Conservation (phyloP, 2,113 vertebrate genomes). For the Psophia crepitans region DNA sequence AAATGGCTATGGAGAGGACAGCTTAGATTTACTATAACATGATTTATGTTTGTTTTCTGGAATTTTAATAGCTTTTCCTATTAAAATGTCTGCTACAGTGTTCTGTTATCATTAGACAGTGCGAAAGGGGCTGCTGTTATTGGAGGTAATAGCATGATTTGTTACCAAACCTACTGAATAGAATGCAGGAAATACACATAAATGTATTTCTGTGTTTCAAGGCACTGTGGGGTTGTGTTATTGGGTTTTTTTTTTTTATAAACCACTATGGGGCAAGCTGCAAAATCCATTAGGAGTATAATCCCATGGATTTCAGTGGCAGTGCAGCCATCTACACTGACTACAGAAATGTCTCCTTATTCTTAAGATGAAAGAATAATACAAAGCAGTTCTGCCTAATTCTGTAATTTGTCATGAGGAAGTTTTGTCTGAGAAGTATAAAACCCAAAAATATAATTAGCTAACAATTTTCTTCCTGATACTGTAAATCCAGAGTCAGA, state of each 20-base stretch:
- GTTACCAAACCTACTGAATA: not conserved
- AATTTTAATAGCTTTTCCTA: not conserved
- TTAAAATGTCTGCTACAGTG: not conserved
- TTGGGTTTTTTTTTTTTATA: not conserved
- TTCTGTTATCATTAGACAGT: not conserved
- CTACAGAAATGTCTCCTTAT: not conserved
- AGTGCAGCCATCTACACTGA: not conserved
- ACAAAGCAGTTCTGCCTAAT: not conserved
- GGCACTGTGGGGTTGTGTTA: not conserved
- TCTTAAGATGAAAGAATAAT: not conserved
- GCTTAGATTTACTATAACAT: not conserved
- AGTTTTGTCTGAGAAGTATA: not conserved
- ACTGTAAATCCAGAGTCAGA: not conserved
- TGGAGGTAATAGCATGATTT: constrained; percentile 17
- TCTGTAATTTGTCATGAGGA: not conserved
- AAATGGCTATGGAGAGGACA: not conserved
- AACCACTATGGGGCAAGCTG: not conserved
- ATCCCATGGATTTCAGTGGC: not conserved
- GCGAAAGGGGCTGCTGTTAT: not conserved
- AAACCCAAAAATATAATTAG: not conserved
- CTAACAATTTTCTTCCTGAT: not conserved
- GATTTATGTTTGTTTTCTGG: constrained; percentile 27
- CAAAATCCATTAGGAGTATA: not conserved
- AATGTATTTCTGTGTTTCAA: not conserved
- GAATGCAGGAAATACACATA: not conserved